Base-by-base conservation (phyloP, 2,113 vertebrate genomes). In the Odocoileus hemionus region DNA sequence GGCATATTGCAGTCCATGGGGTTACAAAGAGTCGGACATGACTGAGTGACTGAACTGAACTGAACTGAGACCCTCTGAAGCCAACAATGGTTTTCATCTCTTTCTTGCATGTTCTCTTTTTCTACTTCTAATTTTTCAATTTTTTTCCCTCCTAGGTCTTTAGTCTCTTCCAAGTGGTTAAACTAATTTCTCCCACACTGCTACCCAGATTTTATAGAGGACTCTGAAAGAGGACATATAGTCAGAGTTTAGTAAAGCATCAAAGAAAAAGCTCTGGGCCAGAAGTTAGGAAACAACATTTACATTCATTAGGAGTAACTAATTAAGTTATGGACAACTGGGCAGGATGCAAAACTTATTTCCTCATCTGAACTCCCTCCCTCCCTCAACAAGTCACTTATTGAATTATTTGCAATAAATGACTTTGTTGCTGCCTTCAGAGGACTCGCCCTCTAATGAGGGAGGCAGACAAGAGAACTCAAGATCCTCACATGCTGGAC, bases 21-120 rank as follows among this genome's bases (percentile, higher is more conserved):
- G 8, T 67, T 1, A 0, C 17, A 67, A 21, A 67, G 64, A 67
- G 17, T 36, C 4, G 1, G 19, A 67, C 64, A 67, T 0, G 0
- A 67, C n/a, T 5, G n/a, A 67, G 1, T 0, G 0, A 67, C 64
- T 21, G 33, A 36, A 36, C 4, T n/a, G 61, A n/a, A 67, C 33
- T 21, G 33, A 36, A 36, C 4, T n/a, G 60, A n/a, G n/a, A 28
- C 17, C 9, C 28, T 70, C 45, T 36, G 36, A 54, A 17, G 4
- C 3, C 7, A 28, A 17, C 1, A 7, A 1, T 10, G 25, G 3
- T 19, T 82, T 82, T 15, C 33, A 74, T 80, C 36, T 57, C 57
- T n/a, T 57, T 16, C 52, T 21, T 15, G 0, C 36, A 3, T 61
- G 6, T 64, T 52, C 23, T 25, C 55, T 52, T 78, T 54, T 61